Base-by-base conservation (phyloP, 2,888 invertebrate species). In the Gasteruption jaculator region DNA sequence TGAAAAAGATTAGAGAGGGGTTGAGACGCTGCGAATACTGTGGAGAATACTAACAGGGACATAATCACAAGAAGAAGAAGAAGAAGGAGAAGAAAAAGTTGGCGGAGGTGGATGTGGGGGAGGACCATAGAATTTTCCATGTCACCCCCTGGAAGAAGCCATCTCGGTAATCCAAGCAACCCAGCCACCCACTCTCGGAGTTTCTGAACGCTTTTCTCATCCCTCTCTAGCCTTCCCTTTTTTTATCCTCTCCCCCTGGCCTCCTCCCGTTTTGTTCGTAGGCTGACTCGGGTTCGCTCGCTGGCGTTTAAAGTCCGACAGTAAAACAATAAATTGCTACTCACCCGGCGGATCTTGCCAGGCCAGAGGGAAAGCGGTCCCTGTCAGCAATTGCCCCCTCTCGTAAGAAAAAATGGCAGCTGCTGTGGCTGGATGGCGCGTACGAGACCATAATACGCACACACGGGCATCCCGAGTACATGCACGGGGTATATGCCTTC, bases 351-450 rank as follows among this genome's bases (percentile, higher is more conserved):
- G 35, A 40, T 25, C 40, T 27, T 43, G 46, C 43, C 50, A 52
- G 45, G 54, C 50, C 46, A 56, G 55, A 61, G 60, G 63, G 59
- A 65, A 60, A 63, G 59, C 62, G 60, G 53, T 60, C 60, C 56
- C 68, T 68, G 68, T 68, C 68, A 68, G 68, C 68, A 59, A 67
- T 63, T 59, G 65, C 61, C 56, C 53, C 59, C 57, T 48, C 56
- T 52, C 54, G 74, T 72, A 73, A 71, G 71, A 68, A 71, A 71
- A 71, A 71, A 71, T 71, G 71, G 71, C 71, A 71, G 71, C 73
- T 75, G 71, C 71, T 62, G 67, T 70, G 72, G 74, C 75, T 74
- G 75, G 76, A 76, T 76, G 75, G 58, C 60, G 62, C 57, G 58
- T 56, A 58, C 54, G 50, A 56, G 53, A 50, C 55, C 50, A 49